Evolutionary conservation across 2,113 vertebrate species (phyloP), one percentile per base, ranked within the genome.

Genomic region (Melanostigma gelatinosum): DNA sequence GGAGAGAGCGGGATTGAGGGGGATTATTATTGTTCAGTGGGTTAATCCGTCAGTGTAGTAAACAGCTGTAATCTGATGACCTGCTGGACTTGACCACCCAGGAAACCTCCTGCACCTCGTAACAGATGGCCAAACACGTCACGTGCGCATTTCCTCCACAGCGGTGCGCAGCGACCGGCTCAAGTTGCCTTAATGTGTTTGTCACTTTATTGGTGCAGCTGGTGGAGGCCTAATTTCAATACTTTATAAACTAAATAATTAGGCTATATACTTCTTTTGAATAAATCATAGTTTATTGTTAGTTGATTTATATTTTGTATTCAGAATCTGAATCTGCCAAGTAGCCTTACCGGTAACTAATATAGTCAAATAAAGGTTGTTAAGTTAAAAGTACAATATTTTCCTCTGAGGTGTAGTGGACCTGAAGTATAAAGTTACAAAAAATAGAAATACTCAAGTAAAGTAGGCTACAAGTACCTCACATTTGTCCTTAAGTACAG

Each of bases 1-100:
- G 40, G 57, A 67, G 55, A 75, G 64, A 58, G 61, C 38, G 75
- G 76, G 83, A 58, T 27, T 0, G 48, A 29, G 76, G 55, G 61
- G 83, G 86, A 92, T 92, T 91, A 88, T 80, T 80, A 34, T 82
- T 87, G 89, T 93, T 93, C 91, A 93, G 32, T 93, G 88, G 92
- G 92, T 93, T 92, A 93, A 93, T 93, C 93, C 87, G 77, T 75
- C 58, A 69, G 57, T 81, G 83, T 92, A 93, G 92, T 92, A 94
- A 93, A 94, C 89, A 91, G 87, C 8, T 46, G n/a, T 92, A 92
- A 93, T 91, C 91, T 87, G 86, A 83, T 44, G 77, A 81, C 42
- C 80, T 54, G 68, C 67, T 75, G 85, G 80, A 89, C 27, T 10
- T 20, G 1, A 27, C 79, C 63, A 66, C 77, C 82, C 6, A 63